Evolutionary conservation across 2,888 invertebrate genomes (phyloP), one percentile per base, ranked within the genome.

Genomic region (Mesorhabditis spiculigera): DNA sequence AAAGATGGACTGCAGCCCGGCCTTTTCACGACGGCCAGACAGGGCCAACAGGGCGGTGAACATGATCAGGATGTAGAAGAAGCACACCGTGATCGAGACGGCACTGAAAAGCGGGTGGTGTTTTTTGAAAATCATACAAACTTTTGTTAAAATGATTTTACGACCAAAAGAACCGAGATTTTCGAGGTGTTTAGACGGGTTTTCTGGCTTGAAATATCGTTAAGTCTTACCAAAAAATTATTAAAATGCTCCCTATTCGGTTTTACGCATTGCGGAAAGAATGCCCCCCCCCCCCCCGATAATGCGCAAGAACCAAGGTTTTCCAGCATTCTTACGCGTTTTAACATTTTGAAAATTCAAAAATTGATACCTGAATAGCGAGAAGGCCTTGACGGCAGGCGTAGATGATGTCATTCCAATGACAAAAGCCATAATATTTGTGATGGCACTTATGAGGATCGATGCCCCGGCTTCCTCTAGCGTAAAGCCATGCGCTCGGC

Each of bases 381-480:
- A 82, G 70, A 82, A 82, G 0, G 82, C 78, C 16, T 79, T 67
- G 44, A 82, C 78, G 8, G 82, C 82, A 1, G 82, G 82, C 1
- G 82, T 82, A 41, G 82, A 78, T 8, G 79, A 80, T 41, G 75
- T 67, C 73, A 76, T 76, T 66, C 76, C 76, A 41, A 76, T 75
- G 65, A 76, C 69, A 72, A 74, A 82, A 43, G 72, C 77, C 75
- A 68, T 82, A 65, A 74, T 73, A 45, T 76, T 76, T 5, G 76
- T 76, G n/a, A 76, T 70, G 5, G 76, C 68, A 82, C 81, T 68
- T 75, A 82, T 84, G 5, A 84, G 83, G 50, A 82, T 82, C 5
- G 77, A 77, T 5, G 82, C 83, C 3, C 82, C 82, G 16, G 82
- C 84, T 43, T 82, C 83, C 67, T 82, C 84, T 4, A 82, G 66